phyloP scores from a whole-genome alignment of 2,113 vertebrate genomes.

The Lagopus leucura region DNA sequence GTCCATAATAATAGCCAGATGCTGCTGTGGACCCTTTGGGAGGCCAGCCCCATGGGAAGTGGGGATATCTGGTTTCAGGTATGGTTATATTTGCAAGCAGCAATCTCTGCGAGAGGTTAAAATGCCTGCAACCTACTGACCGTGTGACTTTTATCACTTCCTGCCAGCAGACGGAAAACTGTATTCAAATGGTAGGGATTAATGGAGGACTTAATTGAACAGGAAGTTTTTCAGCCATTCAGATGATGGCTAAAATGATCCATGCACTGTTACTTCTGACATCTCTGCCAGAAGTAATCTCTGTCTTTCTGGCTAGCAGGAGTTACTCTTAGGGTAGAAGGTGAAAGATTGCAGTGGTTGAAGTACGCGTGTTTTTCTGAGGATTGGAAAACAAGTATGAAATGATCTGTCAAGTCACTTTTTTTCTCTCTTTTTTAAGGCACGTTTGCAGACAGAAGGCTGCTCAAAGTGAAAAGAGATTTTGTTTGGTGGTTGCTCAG shows the following conservation, averaged over 20 bases:
- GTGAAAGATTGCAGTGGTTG: neutral
- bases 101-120: conserved; percentile 33
- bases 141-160: conserved; percentile 54
- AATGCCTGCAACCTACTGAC: neutral
- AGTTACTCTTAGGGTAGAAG: neutral
- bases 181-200: conserved; percentile 57
- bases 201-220: conserved; percentile 71
- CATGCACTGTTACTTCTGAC: neutral
- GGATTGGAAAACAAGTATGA: conserved; percentile 2
- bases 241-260: conserved; percentile 19
- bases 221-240: conserved; percentile 70
- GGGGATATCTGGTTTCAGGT: conserved; percentile 34
- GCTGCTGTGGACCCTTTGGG: neutral
- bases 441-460: neutral
- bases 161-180: conserved; percentile 39
- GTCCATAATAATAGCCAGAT: neutral
- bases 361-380: neutral
- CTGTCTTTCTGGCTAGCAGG: neutral
- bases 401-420: neutral
- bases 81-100: conserved; percentile 5
- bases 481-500: neutral
- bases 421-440: no score
- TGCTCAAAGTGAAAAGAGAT: neutral
- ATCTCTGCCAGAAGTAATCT: conserved; percentile 13
- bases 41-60: neutral